A percentile compares a stretch with the other conserved stretches of the same genome.
Conservation (phyloP, 2,797 vertebrate genomes). For the Podargus strigoides region DNA sequence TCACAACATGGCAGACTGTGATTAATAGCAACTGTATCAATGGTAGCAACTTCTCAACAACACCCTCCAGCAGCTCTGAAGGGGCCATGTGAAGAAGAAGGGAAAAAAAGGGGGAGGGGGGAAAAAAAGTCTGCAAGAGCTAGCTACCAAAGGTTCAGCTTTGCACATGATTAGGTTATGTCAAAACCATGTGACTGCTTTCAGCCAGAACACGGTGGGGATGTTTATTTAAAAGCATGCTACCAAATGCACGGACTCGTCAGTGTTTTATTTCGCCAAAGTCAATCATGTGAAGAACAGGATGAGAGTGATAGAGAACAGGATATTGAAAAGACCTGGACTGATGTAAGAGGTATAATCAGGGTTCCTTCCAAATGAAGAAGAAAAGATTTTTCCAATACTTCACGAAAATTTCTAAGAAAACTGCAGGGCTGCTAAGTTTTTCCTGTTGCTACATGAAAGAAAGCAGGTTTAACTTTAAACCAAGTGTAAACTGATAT, state of each 20-base stretch:
- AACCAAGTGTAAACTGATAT: slow-evolving; percentile 55
- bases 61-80: slow-evolving; percentile 68
- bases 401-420: slow-evolving; percentile 54
- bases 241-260: neutral
- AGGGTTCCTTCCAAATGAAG: slow-evolving; percentile 50
- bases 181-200: slow-evolving; percentile 23
- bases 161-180: neutral
- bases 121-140: neutral
- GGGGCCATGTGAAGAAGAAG: slow-evolving; percentile 25
- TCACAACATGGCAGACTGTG: slow-evolving; percentile 77
- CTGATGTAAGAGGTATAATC: slow-evolving; percentile 55
- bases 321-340: slow-evolving; percentile 17
- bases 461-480: slow-evolving; percentile 60
- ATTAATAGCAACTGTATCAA: slow-evolving; percentile 79
- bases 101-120: neutral
- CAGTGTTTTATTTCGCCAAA: slow-evolving; percentile 35
- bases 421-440: slow-evolving; percentile 53
- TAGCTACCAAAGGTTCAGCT: neutral
- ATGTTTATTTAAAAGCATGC: slow-evolving; percentile 27
- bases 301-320: slow-evolving; percentile 18
- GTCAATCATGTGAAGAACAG: neutral
- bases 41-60: slow-evolving; percentile 70
- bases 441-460: slow-evolving; percentile 47
- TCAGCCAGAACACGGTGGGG: neutral
- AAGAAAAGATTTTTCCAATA: slow-evolving; percentile 36